Evolutionary conservation across 2,797 vertebrate genomes (phyloP).

Genomic region (Cheirogaleus major): DNA sequence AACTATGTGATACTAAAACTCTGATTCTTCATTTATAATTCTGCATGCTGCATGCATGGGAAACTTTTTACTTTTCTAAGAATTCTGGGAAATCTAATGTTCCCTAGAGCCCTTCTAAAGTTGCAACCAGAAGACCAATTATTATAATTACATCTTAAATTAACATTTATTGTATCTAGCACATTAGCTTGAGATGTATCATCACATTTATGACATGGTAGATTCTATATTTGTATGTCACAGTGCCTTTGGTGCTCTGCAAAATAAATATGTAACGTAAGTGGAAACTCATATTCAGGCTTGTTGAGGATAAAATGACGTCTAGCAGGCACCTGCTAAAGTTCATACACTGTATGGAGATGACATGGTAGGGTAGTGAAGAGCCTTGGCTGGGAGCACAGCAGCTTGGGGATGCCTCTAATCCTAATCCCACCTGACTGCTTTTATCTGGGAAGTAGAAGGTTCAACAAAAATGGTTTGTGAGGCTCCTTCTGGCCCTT

Average conservation of each 20-base stretch:
- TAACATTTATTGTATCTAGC: neutral
- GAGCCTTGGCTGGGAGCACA: neutral
- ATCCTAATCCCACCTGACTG: neutral
- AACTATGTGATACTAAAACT: neutral
- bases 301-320: neutral
- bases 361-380: neutral
- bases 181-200: neutral
- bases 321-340: neutral
- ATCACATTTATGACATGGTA: neutral
- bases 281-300: neutral
- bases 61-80: neutral
- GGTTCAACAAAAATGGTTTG: neutral
- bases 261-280: neutral
- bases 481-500: neutral
- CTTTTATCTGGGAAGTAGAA: neutral
- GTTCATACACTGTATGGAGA: neutral
- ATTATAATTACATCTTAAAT: neutral
- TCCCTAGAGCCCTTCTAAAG: neutral
- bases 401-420: neutral
- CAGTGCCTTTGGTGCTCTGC: neutral
- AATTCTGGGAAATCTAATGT: neutral
- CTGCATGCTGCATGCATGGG: neutral
- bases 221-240: neutral
- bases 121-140: neutral
- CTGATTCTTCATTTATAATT: neutral